Conservation (phyloP, 35 echinoderm and acorn worm genomes). For the Eucidaris tribuloides region DNA sequence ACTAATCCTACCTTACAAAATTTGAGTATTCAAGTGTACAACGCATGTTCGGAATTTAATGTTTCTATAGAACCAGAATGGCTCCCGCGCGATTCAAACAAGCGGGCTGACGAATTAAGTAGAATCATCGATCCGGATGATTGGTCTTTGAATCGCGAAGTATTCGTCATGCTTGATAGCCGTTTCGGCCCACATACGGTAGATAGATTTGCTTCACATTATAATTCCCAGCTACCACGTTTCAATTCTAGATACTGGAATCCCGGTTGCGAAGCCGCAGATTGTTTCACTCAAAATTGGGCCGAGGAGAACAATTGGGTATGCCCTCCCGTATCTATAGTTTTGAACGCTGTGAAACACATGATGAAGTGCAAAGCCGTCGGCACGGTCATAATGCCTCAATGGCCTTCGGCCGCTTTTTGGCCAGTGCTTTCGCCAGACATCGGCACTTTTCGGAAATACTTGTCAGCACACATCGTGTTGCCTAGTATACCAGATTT, state of each 20-base stretch:
- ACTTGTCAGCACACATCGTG: no score
- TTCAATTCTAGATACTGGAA: constrained; percentile 43
- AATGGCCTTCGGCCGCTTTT: no score
- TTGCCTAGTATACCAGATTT: no score
- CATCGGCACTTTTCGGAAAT: no score
- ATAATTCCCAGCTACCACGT: constrained; percentile 5
- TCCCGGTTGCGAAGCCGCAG: constrained; percentile 13
- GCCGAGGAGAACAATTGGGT: constrained; percentile 9
- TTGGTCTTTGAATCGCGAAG: constrained; percentile 5
- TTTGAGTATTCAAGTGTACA: constrained; percentile 21
- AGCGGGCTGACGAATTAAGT: constrained; percentile 23
- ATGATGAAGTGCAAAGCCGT: no score
- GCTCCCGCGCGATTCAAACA: neutral
- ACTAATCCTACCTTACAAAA: no score
- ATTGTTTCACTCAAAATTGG: constrained; percentile 32
- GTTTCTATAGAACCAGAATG: constrained; percentile 17
- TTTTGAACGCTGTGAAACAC: no score
- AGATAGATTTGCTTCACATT: constrained; percentile 21
- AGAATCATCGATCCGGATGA: constrained; percentile 17
- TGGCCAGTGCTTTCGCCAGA: no score
- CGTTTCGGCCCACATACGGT: no score
- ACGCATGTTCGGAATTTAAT: neutral
- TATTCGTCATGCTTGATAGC: neutral
- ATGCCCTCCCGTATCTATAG: no score
- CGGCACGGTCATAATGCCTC: no score